These are phyloP conservation scores for Stenolophus ochropezus DNA, from an alignment of 2,888 invertebrate genomes.

Conservation along the genomic window DNA sequence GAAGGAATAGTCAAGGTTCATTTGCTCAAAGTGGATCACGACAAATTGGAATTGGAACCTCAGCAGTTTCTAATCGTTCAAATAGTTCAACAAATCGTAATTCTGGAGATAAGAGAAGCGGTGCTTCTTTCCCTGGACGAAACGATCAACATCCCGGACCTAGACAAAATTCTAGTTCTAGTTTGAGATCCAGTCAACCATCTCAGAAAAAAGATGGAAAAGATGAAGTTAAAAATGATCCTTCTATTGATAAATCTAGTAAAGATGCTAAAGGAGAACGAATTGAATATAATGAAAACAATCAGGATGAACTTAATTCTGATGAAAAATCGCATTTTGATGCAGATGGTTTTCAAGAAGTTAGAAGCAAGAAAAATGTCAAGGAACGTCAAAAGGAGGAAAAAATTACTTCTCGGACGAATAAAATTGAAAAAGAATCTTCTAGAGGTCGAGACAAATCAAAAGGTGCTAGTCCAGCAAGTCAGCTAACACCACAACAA, in stretches of 20 bases:
- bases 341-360: slow-evolving; percentile 88
- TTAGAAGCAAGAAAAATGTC: slow-evolving; percentile 85
- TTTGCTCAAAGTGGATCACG: slow-evolving; percentile 62
- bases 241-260: slow-evolving; percentile 69
- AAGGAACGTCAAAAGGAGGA: slow-evolving; percentile 76
- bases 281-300: slow-evolving; percentile 63
- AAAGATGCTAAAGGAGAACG: slow-evolving; percentile 68
- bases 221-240: slow-evolving; percentile 70
- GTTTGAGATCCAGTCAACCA: slow-evolving; percentile 67
- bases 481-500: slow-evolving; percentile 69
- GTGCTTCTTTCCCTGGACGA: slow-evolving; percentile 14
- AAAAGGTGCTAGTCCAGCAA: slow-evolving; percentile 65
- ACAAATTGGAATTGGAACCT: slow-evolving; percentile 64
- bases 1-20: slow-evolving; percentile 64
- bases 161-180: slow-evolving; percentile 70
- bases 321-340: slow-evolving; percentile 74
- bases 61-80: slow-evolving; percentile 46
- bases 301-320: slow-evolving; percentile 40
- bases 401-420: slow-evolving; percentile 53
- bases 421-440: slow-evolving; percentile 67
- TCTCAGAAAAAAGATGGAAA: slow-evolving; percentile 23
- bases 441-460: slow-evolving; percentile 63
- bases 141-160: slow-evolving; percentile 17
- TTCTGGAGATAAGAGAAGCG: slow-evolving; percentile 36
- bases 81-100: slow-evolving; percentile 47